Evolutionary conservation across 2,113 vertebrate species (phyloP).

Genomic region (Progne subis): DNA sequence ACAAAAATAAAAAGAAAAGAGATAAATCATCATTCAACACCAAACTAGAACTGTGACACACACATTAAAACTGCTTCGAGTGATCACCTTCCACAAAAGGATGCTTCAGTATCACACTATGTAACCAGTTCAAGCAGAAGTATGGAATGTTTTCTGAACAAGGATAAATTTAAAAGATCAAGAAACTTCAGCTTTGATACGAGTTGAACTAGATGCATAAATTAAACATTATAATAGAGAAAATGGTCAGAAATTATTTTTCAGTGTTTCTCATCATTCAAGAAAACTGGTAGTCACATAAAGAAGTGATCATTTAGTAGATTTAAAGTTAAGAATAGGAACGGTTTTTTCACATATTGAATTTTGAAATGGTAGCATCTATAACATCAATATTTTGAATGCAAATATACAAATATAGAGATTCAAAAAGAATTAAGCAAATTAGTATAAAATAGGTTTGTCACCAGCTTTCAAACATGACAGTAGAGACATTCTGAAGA

Average conservation of each 20-base stretch:
- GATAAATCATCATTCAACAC: neutral
- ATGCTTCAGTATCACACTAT: neutral
- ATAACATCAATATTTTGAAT: neutral
- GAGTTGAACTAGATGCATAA: neutral
- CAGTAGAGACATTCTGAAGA: neutral
- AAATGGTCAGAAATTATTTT: neutral
- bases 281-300: neutral
- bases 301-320: neutral
- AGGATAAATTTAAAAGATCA: neutral
- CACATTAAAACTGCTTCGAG: neutral
- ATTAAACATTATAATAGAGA: neutral
- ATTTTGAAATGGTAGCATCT: neutral
- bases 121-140: neutral
- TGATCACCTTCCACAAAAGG: neutral
- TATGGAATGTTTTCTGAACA: neutral
- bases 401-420: neutral
- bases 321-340: neutral
- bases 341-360: neutral
- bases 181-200: neutral
- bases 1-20: neutral
- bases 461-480: neutral
- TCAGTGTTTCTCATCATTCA: neutral
- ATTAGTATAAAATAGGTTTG: neutral
- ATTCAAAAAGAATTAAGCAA: neutral
- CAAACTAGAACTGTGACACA: neutral